Conservation (phyloP, 2,113 vertebrate genomes). For the Leptobrachium ailaonicum region DNA sequence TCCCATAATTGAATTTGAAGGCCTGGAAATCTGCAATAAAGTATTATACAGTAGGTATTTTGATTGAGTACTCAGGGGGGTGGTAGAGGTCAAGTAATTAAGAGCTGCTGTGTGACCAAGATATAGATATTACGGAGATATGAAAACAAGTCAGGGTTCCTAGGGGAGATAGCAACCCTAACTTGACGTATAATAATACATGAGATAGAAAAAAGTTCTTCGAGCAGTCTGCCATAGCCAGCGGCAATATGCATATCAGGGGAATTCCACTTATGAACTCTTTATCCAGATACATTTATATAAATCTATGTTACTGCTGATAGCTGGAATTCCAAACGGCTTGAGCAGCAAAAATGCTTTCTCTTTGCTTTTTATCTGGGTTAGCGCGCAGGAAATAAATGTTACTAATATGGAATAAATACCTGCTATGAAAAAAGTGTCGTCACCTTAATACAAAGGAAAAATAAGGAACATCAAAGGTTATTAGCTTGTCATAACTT, state of each 20-base stretch:
- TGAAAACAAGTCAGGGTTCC: background rate
- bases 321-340: background rate
- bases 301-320: background rate
- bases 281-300: background rate
- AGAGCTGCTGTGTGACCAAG: background rate
- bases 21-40: too few species aligned
- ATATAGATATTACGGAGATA: background rate
- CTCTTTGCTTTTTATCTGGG: background rate
- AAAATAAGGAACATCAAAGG: too few species aligned
- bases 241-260: background rate
- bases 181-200: background rate
- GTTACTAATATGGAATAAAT: too few species aligned
- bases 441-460: too few species aligned
- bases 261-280: background rate
- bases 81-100: background rate
- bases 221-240: background rate
- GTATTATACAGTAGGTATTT: too few species aligned
- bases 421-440: too few species aligned
- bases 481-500: too few species aligned
- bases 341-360: background rate
- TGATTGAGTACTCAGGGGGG: too few species aligned
- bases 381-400: too few species aligned
- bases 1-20: too few species aligned
- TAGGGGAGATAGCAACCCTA: background rate
- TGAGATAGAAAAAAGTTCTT: background rate